Conservation (phyloP, 1,140 invertebrate genomes). For the Zaprionus vittiger region DNA sequence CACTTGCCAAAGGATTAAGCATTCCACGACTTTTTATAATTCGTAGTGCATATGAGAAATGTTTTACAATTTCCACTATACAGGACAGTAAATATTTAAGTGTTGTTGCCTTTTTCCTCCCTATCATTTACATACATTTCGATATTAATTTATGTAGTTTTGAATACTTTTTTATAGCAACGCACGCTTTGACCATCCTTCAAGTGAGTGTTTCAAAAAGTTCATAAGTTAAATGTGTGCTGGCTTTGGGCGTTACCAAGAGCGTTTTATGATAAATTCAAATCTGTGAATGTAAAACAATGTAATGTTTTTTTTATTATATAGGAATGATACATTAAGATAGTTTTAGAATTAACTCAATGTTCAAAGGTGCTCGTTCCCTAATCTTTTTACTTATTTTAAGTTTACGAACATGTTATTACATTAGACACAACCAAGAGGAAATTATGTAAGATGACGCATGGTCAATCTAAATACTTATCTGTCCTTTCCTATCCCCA, state of each 20-base stretch:
- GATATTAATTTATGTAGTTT: constrained; percentile 79
- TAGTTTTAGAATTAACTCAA: too few relatives aligned
- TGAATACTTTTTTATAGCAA: constrained; percentile 42
- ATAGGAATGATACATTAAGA: too few relatives aligned
- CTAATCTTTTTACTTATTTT: too few relatives aligned
- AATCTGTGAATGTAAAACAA: neutral
- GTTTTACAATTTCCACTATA: constrained; percentile 73
- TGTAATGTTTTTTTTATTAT: too few relatives aligned
- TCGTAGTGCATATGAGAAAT: constrained; percentile 51
- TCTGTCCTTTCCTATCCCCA: neutral
- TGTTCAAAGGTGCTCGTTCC: too few relatives aligned
- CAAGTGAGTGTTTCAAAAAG: constrained; percentile 47
- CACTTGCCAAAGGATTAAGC: neutral
- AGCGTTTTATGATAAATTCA: neutral
- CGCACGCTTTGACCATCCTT: neutral
- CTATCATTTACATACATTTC: constrained; percentile 76
- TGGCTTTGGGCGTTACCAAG: constrained; percentile 7
- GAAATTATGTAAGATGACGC: constrained; percentile 6
- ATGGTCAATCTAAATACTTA: constrained; percentile 56
- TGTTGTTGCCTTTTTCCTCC: constrained; percentile 50
- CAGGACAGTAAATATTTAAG: constrained; percentile 75
- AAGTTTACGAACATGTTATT: neutral
- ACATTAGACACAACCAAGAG: constrained; percentile 23
- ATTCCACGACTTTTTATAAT: neutral
- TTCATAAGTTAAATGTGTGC: constrained; percentile 63